These are phyloP conservation scores for Pelusios castaneus DNA, from an alignment of 2,113 vertebrate species.

Conservation along the genomic window DNA sequence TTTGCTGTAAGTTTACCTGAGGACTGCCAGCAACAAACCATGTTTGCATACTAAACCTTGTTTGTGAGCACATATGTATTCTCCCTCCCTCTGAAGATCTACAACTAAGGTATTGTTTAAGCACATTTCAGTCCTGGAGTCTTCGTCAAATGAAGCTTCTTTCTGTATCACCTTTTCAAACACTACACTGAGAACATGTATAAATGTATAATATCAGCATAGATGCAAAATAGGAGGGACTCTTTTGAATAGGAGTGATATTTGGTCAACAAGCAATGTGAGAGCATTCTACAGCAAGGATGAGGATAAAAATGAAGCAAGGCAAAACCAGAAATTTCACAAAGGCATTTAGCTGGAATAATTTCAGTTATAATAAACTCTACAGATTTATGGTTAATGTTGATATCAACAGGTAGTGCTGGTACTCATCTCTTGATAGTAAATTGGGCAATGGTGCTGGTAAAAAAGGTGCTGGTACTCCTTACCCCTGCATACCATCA, in stretches of 20 bases:
- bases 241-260: not conserved
- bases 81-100: accelerated
- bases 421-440: too few relatives aligned
- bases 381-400: not conserved
- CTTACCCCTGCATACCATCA: too few relatives aligned
- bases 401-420: not conserved
- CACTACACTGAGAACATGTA: not conserved
- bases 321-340: not conserved
- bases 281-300: not conserved
- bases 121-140: not conserved
- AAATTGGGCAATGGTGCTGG: too few relatives aligned
- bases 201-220: not conserved
- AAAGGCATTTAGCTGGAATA: not conserved
- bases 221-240: not conserved
- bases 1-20: not conserved
- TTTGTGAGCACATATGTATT: accelerated
- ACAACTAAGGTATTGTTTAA: not conserved
- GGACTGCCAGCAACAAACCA: not conserved
- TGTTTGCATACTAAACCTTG: not conserved
- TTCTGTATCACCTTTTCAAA: not conserved
- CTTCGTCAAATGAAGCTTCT: not conserved
- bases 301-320: not conserved
- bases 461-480: too few relatives aligned
- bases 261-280: not conserved
- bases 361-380: not conserved